phyloP scores from a whole-genome alignment of 1,140 invertebrate genomes.

The Mizuhopecten yessoensis region DNA sequence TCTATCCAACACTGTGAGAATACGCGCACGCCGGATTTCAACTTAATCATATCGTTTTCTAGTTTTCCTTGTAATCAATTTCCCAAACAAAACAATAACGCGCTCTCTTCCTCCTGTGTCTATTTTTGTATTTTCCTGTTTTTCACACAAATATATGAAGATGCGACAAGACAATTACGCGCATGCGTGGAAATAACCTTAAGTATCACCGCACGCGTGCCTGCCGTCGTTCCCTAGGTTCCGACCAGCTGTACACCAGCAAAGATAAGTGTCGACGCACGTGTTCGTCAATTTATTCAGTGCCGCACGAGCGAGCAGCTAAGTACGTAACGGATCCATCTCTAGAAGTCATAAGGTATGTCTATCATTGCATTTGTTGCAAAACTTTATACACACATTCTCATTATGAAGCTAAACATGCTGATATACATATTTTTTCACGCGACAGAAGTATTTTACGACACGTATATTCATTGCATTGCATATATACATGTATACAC shows the following conservation, averaged over 20 bases:
- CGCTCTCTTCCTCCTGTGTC: not conserved
- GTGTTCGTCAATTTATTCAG: not conserved
- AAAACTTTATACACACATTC: too few species aligned
- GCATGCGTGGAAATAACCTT: not conserved
- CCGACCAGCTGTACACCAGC: not conserved
- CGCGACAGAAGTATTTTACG: not conserved
- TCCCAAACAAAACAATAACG: not conserved
- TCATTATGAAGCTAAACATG: not conserved
- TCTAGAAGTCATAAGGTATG: not conserved
- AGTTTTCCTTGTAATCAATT: not conserved
- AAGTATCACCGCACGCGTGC: not conserved
- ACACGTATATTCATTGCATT: not conserved
- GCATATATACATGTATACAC: not conserved
- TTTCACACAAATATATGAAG: constrained; percentile 11
- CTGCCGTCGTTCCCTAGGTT: not conserved
- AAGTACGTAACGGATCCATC: not conserved
- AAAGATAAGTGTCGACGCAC: not conserved
- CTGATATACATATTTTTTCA: not conserved
- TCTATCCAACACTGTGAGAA: not conserved
- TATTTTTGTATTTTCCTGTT: not conserved
- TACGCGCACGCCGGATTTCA: constrained; percentile 3
- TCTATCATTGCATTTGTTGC: not conserved
- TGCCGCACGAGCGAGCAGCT: not conserved
- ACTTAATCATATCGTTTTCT: not conserved
- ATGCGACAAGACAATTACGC: not conserved